Conservation (phyloP, 2,888 invertebrate species). For the Amiota mariae region DNA sequence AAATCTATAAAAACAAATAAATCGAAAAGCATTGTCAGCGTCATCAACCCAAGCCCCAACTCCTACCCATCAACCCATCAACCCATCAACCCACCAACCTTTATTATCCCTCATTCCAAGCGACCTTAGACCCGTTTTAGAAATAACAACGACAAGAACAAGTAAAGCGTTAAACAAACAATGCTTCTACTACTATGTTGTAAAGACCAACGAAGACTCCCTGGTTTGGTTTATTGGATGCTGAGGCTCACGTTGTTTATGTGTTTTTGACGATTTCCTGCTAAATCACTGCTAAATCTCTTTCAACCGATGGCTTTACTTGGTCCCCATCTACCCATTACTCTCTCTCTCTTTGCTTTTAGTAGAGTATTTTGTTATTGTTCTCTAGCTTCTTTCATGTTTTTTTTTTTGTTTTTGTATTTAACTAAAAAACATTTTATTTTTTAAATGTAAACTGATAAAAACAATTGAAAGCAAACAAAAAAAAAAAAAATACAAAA, state of each 20-base stretch:
- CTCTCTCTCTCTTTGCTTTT: too few relatives aligned
- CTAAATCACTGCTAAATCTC: conserved; percentile 67
- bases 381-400: conserved; percentile 9
- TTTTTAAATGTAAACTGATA: conserved; percentile 67
- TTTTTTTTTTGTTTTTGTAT: conserved; percentile 37
- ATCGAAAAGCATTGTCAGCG: conserved; percentile 23
- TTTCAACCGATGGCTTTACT: conserved; percentile 55
- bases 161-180: too few relatives aligned
- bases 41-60: not conserved
- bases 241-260: conserved; percentile 52
- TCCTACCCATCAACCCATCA: not conserved
- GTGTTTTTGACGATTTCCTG: conserved; percentile 60
- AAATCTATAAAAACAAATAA: conserved; percentile 29
- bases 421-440: conserved; percentile 20
- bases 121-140: too few relatives aligned
- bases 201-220: too few relatives aligned
- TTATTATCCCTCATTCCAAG: too few relatives aligned
- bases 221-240: not conserved
- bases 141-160: too few relatives aligned
- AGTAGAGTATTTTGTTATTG: too few relatives aligned
- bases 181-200: too few relatives aligned
- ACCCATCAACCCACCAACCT: not conserved
- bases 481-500: conserved; percentile 28
- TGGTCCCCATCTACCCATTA: conserved; percentile 47
- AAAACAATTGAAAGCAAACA: conserved; percentile 68